Percentiles rank a stretch among this genome's conserved stretches.
These are phyloP conservation scores for Pheosia gnoma DNA, from an alignment of 2,888 invertebrate species.

Conservation along the genomic window DNA sequence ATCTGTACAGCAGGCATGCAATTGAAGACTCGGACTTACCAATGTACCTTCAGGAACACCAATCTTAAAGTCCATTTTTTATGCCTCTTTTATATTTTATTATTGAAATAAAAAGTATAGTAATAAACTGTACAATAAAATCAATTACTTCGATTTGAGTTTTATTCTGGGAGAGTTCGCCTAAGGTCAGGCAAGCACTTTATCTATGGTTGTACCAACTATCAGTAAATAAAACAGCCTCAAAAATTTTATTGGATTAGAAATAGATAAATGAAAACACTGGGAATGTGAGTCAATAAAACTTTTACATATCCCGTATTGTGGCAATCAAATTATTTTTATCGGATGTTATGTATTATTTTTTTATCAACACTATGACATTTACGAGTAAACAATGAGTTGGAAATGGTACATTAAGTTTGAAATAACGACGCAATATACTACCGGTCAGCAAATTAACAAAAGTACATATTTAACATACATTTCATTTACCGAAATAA, in stretches of 20 bases:
- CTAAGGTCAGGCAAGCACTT: slow-evolving; percentile 12
- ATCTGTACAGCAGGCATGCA: neutral
- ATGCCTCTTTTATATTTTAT: neutral
- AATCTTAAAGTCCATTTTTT: neutral
- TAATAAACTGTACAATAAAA: slow-evolving; percentile 10
- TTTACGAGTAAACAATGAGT: slow-evolving; percentile 27
- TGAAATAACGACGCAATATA: slow-evolving; percentile 8
- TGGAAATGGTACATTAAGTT: slow-evolving; percentile 20
- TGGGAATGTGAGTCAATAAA: slow-evolving; percentile 11
- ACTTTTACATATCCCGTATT: slow-evolving; percentile 9
- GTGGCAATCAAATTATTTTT: slow-evolving; percentile 19
- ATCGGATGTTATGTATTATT: slow-evolving; percentile 30
- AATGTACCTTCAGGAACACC: neutral
- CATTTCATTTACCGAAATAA: no score
- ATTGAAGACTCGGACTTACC: neutral
- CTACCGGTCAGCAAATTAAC: neutral
- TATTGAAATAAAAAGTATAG: neutral
- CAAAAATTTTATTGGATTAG: slow-evolving; percentile 27
- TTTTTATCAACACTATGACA: slow-evolving; percentile 20
- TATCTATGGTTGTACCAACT: slow-evolving; percentile 19
- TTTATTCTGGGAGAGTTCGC: slow-evolving; percentile 14
- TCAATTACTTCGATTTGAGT: slow-evolving; percentile 13
- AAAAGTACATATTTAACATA: no score
- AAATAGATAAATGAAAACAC: slow-evolving; percentile 21
- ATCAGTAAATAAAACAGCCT: slow-evolving; percentile 23